Base-by-base conservation (phyloP, 2,888 invertebrate species). In the Drosophila bunnanda region DNA sequence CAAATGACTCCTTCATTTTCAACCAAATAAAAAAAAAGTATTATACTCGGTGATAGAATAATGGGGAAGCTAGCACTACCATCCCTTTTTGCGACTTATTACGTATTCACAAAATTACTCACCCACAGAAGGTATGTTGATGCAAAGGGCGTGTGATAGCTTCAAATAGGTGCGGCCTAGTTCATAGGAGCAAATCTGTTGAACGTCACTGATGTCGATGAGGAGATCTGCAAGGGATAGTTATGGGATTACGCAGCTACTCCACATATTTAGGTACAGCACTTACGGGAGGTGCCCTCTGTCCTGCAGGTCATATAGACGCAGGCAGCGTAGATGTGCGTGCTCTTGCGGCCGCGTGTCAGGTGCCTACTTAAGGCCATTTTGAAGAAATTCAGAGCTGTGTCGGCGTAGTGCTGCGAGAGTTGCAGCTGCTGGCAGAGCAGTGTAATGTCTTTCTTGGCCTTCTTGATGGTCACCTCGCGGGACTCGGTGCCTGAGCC, bases 151-250 rank as follows among this genome's bases (percentile, higher is more conserved):
- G 90, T 97, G 95, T 0, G 98, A 96, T 60, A 99, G 93, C 89
- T 96, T 96, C 83, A 98, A 94, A 91, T 98, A 98, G 0, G 98
- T 98, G 65, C 97, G 95, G 56, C 99, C 99, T 39, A 99, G 93
- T 92, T 97, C 97, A 92, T 98, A 99, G 61, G 99, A 98, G 93
- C 98, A 98, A 82, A 98, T 97, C 94, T 98, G 96, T 34, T 98
- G 94, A n/a, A 98, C 96, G 93, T 99, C 99, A 93, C 98, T 98
- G 77, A 99, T 98, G 92, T 99, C 99, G 89, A 99, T 97, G 58
- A 99, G 93, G 92, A 99, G 94, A 95, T 98, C 97, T 97, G 91
- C 69, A 84, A 2, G 3, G 3, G n/a, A 30, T 25, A 28, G 17
- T 2, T 2, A 10, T 17, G 22, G 2, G 2, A 15, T 60, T 15